Evolutionary conservation across 2,888 invertebrate species (phyloP), one percentile per base, ranked within the genome.

Genomic region (Epirrhoe tristata): DNA sequence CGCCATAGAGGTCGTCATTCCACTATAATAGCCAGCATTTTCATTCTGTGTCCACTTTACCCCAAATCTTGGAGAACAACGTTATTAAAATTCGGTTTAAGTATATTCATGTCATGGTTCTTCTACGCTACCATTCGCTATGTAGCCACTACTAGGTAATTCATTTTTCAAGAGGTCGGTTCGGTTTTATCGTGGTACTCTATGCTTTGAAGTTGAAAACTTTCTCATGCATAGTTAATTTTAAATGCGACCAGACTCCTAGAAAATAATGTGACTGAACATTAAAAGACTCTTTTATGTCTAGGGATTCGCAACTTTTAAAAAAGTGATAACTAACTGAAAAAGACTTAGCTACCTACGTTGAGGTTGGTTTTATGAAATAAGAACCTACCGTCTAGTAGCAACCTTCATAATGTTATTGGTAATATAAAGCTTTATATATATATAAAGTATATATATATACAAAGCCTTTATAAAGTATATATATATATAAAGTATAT

Each of bases 141-240:
- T n/a, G n/a, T n/a, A n/a, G n/a, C n/a, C n/a, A n/a, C n/a, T n/a
- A n/a, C n/a, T n/a, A n/a, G n/a, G n/a, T n/a, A n/a, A n/a, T 24
- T 24, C 24, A 24, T 24, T 24, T 24, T 24, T 2, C 24, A 12
- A 4, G 12, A 43, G 39, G 12, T 43, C 12, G 8, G 12, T 43
- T 12, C 5, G 39, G 12, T 12, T 12, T 12, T 43, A 39, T 10
- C 39, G 1, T 24, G 24, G 24, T 43, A 12, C 12, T 43, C 12
- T 43, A 12, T 34, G 8, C 48, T n/a, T 10, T 36, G 24, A 39
- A 68, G 51, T 53, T 39, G 32, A 10, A 56, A 58, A 65, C 54
- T 55, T 67, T 58, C 51, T 64, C 61, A 64, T 68, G 64, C 64
- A 63, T 60, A 64, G 57, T 61, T 64, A 64, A 68, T 64, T 63